These are phyloP conservation scores for Rhaphigaster nebulosa DNA, from an alignment of 2,888 invertebrate genomes.

Conservation along the genomic window DNA sequence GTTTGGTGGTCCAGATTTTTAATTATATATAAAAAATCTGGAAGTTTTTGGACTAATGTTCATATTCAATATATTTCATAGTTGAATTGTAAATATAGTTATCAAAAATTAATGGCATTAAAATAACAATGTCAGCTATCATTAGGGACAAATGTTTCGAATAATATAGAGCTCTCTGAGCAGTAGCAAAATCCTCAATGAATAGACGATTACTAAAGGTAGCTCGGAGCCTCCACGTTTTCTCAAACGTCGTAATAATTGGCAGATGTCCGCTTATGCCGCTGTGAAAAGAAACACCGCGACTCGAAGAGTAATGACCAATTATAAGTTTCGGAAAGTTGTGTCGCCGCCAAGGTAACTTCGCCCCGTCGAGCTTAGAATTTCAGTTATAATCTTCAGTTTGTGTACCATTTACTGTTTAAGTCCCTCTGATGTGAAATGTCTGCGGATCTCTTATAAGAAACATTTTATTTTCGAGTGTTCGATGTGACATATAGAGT, in stretches of 20 bases:
- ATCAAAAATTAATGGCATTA: too few species aligned
- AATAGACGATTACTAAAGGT: neutral
- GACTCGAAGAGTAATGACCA: neutral
- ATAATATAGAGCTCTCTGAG: neutral
- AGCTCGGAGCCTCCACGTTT: too few species aligned
- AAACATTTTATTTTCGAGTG: neutral
- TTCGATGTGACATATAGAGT: neutral
- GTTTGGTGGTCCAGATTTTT: too few species aligned
- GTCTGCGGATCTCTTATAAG: neutral
- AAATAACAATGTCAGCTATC: neutral
- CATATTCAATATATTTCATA: too few species aligned
- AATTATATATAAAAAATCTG: too few species aligned
- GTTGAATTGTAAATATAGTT: too few species aligned
- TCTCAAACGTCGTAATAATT: neutral
- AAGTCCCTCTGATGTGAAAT: neutral
- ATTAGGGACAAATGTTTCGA: neutral
- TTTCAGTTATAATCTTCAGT: neutral
- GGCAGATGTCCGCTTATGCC: neutral
- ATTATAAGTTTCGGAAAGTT: conserved; percentile 18
- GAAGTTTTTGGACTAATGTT: too few species aligned
- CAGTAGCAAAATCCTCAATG: neutral
- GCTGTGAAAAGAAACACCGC: neutral
- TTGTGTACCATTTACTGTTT: neutral
- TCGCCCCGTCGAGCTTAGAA: neutral
- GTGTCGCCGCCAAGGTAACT: neutral